phyloP scores from a whole-genome alignment of 1,140 invertebrate species.

The Acyrthosiphon pisum region DNA sequence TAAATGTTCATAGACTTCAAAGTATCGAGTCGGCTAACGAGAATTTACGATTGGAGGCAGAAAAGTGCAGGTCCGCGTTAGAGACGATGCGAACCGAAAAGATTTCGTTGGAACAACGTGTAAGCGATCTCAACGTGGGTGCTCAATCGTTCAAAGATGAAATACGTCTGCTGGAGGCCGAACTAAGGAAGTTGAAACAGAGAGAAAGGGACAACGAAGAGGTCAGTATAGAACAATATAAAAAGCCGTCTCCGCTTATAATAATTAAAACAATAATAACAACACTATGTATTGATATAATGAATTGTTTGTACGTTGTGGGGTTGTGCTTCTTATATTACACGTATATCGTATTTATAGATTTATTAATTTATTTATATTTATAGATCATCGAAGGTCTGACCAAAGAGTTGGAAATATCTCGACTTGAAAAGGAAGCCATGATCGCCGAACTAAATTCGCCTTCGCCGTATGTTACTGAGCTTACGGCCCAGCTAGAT shows the following conservation, averaged over 20 bases:
- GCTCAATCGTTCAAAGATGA: conserved; percentile 68
- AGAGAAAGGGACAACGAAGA: conserved; percentile 67
- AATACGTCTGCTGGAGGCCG: conserved; percentile 60
- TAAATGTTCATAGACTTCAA: conserved; percentile 69
- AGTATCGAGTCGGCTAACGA: conserved; percentile 80
- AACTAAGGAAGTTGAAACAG: conserved; percentile 67
- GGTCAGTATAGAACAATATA: neutral
- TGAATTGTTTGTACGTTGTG: neutral
- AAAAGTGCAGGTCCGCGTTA: conserved; percentile 66
- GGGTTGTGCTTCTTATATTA: conserved; percentile 58
- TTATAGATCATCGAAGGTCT: conserved; percentile 74
- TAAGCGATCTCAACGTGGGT: conserved; percentile 68
- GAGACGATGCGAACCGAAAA: conserved; percentile 69
- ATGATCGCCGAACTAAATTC: conserved; percentile 66
- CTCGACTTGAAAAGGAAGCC: conserved; percentile 65
- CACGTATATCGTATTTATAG: too few relatives aligned
- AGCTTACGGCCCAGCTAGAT: conserved; percentile 60
- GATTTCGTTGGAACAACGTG: conserved; percentile 64
- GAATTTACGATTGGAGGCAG: conserved; percentile 78
- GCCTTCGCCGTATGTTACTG: conserved; percentile 56
- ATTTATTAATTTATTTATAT: too few relatives aligned
- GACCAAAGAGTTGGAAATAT: conserved; percentile 71
- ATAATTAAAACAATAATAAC: neutral
- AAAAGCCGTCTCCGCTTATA: neutral
- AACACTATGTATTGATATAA: neutral